A percentile compares a stretch with the other conserved stretches of the same genome.
These are phyloP conservation scores for Dolichomitus sp. DNA, from an alignment of 2,888 invertebrate genomes.

Conservation along the genomic window DNA sequence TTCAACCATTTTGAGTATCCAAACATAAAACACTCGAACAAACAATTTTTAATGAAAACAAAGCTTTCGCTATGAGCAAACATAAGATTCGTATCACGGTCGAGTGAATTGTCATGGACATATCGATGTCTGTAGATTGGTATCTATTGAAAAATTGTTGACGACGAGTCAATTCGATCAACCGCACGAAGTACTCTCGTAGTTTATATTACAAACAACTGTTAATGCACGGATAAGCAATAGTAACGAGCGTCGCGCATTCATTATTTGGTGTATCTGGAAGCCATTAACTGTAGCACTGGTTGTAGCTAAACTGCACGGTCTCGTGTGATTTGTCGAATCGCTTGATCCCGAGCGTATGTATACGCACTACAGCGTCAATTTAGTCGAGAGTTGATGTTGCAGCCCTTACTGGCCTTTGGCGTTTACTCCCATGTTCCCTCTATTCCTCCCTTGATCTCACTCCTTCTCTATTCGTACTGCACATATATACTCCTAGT, in stretches of 20 bases:
- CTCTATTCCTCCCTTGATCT: constrained; percentile 36
- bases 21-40: too few relatives aligned
- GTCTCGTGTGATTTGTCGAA: constrained; percentile 47
- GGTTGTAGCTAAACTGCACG: constrained; percentile 7
- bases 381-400: constrained; percentile 46
- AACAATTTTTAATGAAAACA: too few relatives aligned
- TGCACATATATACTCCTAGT: constrained; percentile 19
- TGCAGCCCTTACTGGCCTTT: constrained; percentile 41
- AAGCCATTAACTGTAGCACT: constrained; percentile 17
- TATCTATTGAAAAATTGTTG: neutral
- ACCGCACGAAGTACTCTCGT: neutral
- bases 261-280: constrained; percentile 20
- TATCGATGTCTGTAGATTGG: neutral
- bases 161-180: neutral
- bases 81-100: too few relatives aligned
- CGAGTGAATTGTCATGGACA: neutral
- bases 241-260: constrained; percentile 1
- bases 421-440: constrained; percentile 32
- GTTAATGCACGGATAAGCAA: constrained; percentile 4
- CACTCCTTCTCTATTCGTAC: constrained; percentile 29
- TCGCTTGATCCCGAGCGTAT: constrained; percentile 39
- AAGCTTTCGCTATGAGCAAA: too few relatives aligned
- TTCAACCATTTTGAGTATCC: too few relatives aligned
- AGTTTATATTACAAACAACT: neutral
- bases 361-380: constrained; percentile 33